Evolutionary conservation across 2,113 vertebrate species (phyloP).

Genomic region (Lutjanus erythropterus): DNA sequence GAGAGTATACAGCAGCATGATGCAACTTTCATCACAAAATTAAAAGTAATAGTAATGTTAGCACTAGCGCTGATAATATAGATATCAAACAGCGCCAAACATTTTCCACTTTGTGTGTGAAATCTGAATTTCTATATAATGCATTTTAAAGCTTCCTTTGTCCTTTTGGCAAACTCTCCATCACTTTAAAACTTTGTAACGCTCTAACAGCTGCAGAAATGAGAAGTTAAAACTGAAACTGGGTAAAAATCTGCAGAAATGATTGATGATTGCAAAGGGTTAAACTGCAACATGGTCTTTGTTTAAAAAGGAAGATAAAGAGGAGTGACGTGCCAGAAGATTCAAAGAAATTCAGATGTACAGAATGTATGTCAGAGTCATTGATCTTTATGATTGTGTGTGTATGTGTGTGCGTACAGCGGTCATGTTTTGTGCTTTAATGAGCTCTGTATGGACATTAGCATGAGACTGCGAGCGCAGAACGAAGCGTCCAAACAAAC

Average conservation of each 20-base stretch:
- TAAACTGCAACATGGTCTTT: too few relatives aligned
- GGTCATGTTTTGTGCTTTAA: constrained; percentile 36
- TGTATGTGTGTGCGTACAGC: not conserved
- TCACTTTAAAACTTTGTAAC: not conserved
- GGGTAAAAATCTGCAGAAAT: too few relatives aligned
- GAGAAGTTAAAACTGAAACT: not conserved
- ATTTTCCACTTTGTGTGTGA: not conserved
- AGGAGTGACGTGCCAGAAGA: too few relatives aligned
- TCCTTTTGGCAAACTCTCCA: too few relatives aligned
- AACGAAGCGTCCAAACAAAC: constrained; percentile 53
- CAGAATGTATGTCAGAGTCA: not conserved
- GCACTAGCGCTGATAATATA: too few relatives aligned
- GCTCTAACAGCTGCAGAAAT: too few relatives aligned
- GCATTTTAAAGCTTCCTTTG: not conserved
- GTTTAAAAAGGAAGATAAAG: too few relatives aligned
- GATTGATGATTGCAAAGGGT: too few relatives aligned
- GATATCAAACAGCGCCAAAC: too few relatives aligned
- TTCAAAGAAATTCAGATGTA: not conserved
- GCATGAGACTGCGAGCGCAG: constrained; percentile 17
- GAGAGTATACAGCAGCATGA: too few relatives aligned
- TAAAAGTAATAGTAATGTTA: too few relatives aligned
- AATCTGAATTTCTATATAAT: not conserved
- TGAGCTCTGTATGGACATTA: constrained; percentile 55
- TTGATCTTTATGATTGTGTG: constrained; percentile 25
- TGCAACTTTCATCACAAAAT: too few relatives aligned